Evolutionary conservation across 2,113 vertebrate genomes (phyloP), one percentile per base, ranked within the genome.

Genomic region (Pseudopipra pipra): DNA sequence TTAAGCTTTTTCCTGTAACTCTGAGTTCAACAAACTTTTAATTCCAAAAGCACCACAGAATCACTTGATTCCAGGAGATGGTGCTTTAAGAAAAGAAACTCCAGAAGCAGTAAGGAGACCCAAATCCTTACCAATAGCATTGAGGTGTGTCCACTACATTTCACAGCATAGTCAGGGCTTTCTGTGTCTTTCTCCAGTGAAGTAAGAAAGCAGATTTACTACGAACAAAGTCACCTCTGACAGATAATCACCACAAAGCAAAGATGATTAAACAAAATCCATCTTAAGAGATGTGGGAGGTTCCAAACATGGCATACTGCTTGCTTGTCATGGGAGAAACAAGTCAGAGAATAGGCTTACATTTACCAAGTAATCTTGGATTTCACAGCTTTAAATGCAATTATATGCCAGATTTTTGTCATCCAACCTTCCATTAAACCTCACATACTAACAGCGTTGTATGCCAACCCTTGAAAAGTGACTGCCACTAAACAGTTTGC

Each of bases 341-440:
- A 24, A 39, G 74, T 77, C 72, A 67, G 71, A 75, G 80, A 87
- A 88, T 39, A 88, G 24, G 59, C 55, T 92, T 47, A 9, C 47
- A 56, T 63, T 83, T 58, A 90, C 75, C 61, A 84, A 77, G 51
- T 55, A 81, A 93, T 86, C 79, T 59, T 75, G 61, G 65, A 92
- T 96, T 96, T 97, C 95, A 94, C 92, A 92, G 90, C 61, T 65
- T 61, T 63, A 84, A 88, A 86, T 80, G 93, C 59, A 74, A 86
- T 93, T 80, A 63, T 35, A 95, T 74, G 85, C 39, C 85, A 84
- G 76, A 77, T 89, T 95, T 91, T 88, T 80, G 59, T 56, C 68
- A 78, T 67, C 52, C 73, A 86, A 5, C 35, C 87, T 86, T 47
- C 63, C 76, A 62, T 28, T 56, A 68, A 78, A 71, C 22, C 59